Evolutionary conservation across 2,113 vertebrate species (phyloP), one percentile per base, ranked within the genome.

Genomic region (Takifugu bimaculatus): DNA sequence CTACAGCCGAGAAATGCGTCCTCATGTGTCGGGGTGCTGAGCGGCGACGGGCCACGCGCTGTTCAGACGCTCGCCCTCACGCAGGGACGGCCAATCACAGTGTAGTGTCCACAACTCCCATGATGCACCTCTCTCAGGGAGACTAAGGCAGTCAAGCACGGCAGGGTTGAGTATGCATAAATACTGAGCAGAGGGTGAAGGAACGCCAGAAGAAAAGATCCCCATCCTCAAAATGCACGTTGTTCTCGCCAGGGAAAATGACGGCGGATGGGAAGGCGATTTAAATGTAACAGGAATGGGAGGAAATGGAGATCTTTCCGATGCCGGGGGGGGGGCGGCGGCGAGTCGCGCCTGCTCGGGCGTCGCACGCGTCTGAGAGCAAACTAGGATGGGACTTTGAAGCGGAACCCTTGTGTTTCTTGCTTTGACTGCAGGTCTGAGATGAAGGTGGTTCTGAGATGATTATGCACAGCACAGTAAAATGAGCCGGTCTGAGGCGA

Each of bases 41-140:
- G 68, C 75, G 1, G 26, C 26, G 25, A n/a, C 63, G 48, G 57
- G 66, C 45, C 54, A 20, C 1, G 26, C 57, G 50, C 49, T 29
- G 42, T 65, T 66, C 60, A 50, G 64, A 77, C 53, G 50, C 75
- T 63, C 42, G 7, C 28, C 63, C 68, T 66, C 32, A 56, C 60
- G 59, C 65, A 44, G 76, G 65, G 66, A 65, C 13, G 80, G 75
- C 86, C 85, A 87, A 81, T 90, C 88, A 90, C 88, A 91, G 90
- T 88, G 88, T 81, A 88, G 84, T 78, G 82, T 90, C 86, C 84
- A 82, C 77, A 82, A 83, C 81, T 88, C 89, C 84, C 82, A 87
- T 84, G 70, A 88, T 83, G 85, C 81, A 82, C 71, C 74, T 79
- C 85, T 90, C 85, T 83, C 84, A 69, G 82, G 87, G 86, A 88